These are phyloP conservation scores for Brachyopa scutellaris DNA, from an alignment of 2,888 invertebrate genomes.

Conservation along the genomic window DNA sequence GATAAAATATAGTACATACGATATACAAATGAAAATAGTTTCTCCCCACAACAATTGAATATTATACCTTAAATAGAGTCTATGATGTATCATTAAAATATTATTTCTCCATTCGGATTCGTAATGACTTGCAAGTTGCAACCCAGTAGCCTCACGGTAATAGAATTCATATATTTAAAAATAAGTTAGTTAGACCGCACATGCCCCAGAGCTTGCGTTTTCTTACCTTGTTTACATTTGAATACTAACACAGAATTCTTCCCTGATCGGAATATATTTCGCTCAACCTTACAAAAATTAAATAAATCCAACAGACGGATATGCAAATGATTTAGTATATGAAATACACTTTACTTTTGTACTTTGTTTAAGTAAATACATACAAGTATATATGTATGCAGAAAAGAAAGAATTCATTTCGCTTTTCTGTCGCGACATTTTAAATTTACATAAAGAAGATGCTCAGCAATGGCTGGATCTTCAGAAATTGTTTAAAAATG, in stretches of 20 bases:
- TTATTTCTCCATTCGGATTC: not conserved
- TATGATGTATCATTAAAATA: not conserved
- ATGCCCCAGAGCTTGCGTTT: not conserved
- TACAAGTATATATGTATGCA: too few species aligned
- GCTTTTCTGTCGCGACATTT: constrained; percentile 28
- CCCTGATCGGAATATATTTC: not conserved
- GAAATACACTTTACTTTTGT: constrained; percentile 34
- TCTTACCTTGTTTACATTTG: constrained; percentile 10
- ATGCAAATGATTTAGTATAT: constrained; percentile 5
- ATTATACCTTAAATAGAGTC: not conserved
- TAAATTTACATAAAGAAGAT: constrained; percentile 8
- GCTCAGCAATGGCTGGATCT: not conserved
- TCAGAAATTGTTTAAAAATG: not conserved
- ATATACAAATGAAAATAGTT: not conserved
- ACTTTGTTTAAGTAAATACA: constrained; percentile 23
- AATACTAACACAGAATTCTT: constrained; percentile 3
- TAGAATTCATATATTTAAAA: not conserved
- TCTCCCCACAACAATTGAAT: not conserved
- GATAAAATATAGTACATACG: too few species aligned
- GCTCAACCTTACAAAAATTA: not conserved
- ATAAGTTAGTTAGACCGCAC: not conserved
- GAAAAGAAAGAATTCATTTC: not conserved
- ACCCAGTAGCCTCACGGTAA: not conserved
- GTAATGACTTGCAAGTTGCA: not conserved
- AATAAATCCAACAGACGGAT: not conserved